phyloP scores from a whole-genome alignment of 2,888 invertebrate genomes.

The Piscicola geometra region DNA sequence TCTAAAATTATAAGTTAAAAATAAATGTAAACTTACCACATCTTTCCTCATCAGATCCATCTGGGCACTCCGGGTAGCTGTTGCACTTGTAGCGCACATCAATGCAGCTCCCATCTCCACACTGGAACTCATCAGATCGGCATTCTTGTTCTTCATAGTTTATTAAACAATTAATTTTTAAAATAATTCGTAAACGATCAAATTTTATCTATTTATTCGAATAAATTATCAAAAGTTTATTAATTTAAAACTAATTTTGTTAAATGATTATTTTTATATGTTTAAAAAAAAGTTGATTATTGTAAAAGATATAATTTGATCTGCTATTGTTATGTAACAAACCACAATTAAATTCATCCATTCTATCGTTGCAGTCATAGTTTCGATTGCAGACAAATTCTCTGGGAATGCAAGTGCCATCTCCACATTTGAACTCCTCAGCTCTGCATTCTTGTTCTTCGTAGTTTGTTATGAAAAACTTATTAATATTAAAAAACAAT shows the following conservation, averaged over 20 bases:
- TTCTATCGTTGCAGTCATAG: conserved; percentile 38
- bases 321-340: not conserved
- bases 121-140: conserved; percentile 35
- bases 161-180: too few relatives aligned
- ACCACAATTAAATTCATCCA: conserved; percentile 40
- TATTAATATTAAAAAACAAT: too few relatives aligned
- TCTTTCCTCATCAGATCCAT: not conserved
- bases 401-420: conserved; percentile 38
- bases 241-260: too few relatives aligned
- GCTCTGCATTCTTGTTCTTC: not conserved
- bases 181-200: not conserved
- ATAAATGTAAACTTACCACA: not conserved
- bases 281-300: not conserved
- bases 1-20: too few relatives aligned
- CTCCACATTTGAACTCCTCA: conserved; percentile 38
- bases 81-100: not conserved
- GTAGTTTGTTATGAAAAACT: too few relatives aligned
- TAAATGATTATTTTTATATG: not conserved
- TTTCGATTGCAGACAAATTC: conserved; percentile 36
- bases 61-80: not conserved
- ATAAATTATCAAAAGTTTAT: too few relatives aligned
- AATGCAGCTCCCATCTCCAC: conserved; percentile 26
- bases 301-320: not conserved
- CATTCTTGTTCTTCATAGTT: not conserved
- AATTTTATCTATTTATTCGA: not conserved